Percentiles rank a stretch among this genome's conserved stretches.
These are phyloP conservation scores for Phenacoccus solenopsis DNA, from an alignment of 1,140 invertebrate species.

Conservation along the genomic window DNA sequence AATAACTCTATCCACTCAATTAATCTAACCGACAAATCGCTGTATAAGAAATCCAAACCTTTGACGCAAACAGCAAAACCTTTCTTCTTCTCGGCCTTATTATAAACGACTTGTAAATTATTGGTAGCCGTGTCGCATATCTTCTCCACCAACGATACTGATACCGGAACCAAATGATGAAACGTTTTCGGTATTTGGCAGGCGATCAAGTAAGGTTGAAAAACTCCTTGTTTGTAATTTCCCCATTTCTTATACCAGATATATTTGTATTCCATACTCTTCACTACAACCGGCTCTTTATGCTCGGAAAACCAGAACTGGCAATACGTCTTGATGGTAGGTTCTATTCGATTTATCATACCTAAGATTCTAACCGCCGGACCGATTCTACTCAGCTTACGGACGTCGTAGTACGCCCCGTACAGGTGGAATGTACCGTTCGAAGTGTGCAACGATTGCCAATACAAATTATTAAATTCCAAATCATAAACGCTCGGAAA, in stretches of 20 bases:
- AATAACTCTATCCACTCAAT: conserved; percentile 93
- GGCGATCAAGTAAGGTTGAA: conserved; percentile 80
- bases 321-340: conserved; percentile 66
- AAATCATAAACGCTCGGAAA: conserved; percentile 77
- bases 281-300: conserved; percentile 62
- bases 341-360: conserved; percentile 80
- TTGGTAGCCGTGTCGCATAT: conserved; percentile 73
- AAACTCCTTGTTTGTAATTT: conserved; percentile 81
- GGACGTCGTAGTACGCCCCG: conserved; percentile 74
- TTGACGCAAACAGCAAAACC: conserved; percentile 91
- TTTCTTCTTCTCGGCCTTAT: conserved; percentile 51
- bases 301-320: conserved; percentile 82
- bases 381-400: conserved; percentile 58
- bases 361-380: conserved; percentile 74
- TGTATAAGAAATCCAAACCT: conserved; percentile 78
- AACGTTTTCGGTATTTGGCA: conserved; percentile 68
- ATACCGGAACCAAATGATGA: conserved; percentile 59
- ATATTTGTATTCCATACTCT: conserved; percentile 78
- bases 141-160: conserved; percentile 73
- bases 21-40: conserved; percentile 75
- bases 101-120: conserved; percentile 74
- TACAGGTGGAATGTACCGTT: conserved; percentile 77
- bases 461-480: conserved; percentile 84
- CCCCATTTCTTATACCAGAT: conserved; percentile 92
- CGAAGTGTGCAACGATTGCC: conserved; percentile 64